Evolutionary conservation across 2,888 invertebrate genomes (phyloP).

Genomic region (Meteorus colon): DNA sequence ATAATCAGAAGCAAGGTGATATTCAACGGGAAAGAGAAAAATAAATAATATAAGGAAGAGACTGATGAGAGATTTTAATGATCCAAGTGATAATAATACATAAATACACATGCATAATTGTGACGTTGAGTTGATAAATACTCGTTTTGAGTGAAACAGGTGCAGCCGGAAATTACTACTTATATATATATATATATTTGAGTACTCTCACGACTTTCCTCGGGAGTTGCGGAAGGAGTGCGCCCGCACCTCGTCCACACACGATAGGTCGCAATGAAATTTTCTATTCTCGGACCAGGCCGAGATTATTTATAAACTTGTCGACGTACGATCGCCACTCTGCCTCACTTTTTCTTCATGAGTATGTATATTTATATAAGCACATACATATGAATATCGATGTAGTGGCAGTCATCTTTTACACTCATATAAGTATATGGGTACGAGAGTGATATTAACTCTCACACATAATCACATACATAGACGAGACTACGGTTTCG

Average conservation of each 20-base stretch:
- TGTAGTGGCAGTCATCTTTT: not conserved
- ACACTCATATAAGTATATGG: not conserved
- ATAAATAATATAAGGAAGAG: not conserved
- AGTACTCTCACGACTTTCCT: conserved; percentile 46
- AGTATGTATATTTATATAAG: not conserved
- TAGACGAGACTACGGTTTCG: not conserved
- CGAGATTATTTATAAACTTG: conserved; percentile 66
- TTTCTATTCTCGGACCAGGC: conserved; percentile 67
- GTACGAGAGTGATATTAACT: not conserved
- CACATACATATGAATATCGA: not conserved
- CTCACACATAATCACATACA: not conserved
- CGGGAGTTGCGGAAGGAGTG: conserved; percentile 27
- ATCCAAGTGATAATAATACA: not conserved
- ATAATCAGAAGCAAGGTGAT: no score
- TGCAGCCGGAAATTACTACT: conserved; percentile 27
- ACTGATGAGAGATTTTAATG: not conserved
- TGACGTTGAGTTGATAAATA: conserved; percentile 1
- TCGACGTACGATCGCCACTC: conserved; percentile 39
- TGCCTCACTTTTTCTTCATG: conserved; percentile 51
- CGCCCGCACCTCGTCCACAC: conserved; percentile 5
- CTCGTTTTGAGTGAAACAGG: conserved; percentile 12
- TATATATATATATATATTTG: not conserved
- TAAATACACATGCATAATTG: not conserved
- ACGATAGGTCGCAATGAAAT: conserved; percentile 51
- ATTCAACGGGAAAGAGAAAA: not conserved